Evolutionary conservation across 2,113 vertebrate species (phyloP).

Genomic region (Ochotona princeps): DNA sequence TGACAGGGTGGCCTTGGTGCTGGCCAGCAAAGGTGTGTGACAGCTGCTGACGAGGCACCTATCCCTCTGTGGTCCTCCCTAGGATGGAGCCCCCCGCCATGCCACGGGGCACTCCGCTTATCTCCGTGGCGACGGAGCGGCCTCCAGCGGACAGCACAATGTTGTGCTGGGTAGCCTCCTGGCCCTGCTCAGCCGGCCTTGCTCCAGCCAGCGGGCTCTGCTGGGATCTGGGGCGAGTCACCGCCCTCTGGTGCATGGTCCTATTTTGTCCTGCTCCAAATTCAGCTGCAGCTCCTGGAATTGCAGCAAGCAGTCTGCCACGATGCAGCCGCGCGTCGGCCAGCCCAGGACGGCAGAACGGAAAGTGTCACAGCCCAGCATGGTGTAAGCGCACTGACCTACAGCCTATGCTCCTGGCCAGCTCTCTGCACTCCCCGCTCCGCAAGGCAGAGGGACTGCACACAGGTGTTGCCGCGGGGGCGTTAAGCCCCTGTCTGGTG

Average conservation of each 20-base stretch:
- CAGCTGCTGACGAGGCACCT: background rate
- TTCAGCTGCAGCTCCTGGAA: background rate
- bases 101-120: background rate
- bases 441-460: background rate
- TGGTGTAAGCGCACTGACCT: fast-evolving
- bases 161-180: too few species aligned
- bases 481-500: too few species aligned
- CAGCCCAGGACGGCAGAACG: fast-evolving
- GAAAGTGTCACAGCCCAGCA: background rate
- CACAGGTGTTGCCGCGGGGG: background rate
- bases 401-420: background rate
- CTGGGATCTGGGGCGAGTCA: background rate
- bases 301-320: background rate
- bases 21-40: too few species aligned
- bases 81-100: background rate
- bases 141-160: too few species aligned
- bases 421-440: background rate
- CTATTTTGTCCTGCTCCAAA: background rate
- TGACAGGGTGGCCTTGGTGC: too few species aligned
- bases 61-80: background rate
- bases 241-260: background rate
- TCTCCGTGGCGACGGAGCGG: background rate
- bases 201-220: background rate
- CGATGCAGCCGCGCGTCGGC: fast-evolving
- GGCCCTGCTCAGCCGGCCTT: background rate